Conservation (phyloP, 2,797 vertebrate genomes). For the Limnodromus scolopaceus region DNA sequence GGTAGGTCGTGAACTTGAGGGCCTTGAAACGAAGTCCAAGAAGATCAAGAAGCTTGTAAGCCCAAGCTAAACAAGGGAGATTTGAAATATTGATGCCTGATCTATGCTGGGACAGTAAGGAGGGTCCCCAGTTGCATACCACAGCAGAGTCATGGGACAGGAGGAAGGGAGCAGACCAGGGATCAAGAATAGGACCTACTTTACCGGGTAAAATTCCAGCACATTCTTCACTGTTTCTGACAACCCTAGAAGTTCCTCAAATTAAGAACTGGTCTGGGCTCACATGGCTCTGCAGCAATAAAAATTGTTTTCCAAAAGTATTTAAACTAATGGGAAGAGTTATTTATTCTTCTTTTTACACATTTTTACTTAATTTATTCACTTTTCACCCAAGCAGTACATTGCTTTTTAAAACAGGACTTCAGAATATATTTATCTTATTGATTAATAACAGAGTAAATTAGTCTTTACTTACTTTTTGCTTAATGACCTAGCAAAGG, state of each 20-base stretch:
- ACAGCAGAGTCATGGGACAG: background rate
- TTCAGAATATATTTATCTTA: background rate
- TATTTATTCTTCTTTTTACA: background rate
- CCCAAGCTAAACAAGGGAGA: background rate
- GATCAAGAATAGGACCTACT: background rate
- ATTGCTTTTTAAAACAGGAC: background rate
- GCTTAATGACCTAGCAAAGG: conserved; percentile 47
- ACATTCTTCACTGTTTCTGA: background rate
- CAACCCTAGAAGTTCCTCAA: background rate
- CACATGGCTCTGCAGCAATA: background rate
- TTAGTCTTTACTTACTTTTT: conserved; percentile 32
- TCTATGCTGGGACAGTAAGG: background rate
- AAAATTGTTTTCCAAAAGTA: background rate
- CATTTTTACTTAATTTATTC: background rate
- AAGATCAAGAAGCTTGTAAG: background rate
- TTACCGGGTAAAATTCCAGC: background rate
- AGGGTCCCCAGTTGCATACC: background rate
- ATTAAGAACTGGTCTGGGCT: background rate
- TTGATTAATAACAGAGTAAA: background rate
- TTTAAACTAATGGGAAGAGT: background rate
- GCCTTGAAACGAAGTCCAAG: background rate
- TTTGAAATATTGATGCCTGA: background rate
- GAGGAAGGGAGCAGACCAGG: background rate
- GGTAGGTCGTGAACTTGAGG: rapidly evolving
- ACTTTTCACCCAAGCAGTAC: background rate